Conservation (phyloP, 2,797 vertebrate genomes). For the Notolepis coatsorum region DNA sequence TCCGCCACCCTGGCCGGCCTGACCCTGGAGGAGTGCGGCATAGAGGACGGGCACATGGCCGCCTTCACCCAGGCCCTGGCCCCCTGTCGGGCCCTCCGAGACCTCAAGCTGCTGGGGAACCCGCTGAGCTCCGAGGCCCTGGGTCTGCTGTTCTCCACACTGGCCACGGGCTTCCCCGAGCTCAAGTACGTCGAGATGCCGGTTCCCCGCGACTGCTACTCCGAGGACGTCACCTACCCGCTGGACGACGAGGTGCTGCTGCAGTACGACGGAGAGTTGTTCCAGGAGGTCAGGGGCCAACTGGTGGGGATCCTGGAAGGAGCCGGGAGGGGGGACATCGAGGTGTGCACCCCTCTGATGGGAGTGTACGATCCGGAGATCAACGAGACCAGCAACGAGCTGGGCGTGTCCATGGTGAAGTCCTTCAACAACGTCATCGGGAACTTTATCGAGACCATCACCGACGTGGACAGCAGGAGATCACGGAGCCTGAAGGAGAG, state of each 20-base stretch:
- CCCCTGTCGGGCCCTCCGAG: slow-evolving; percentile 82
- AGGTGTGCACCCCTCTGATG: slow-evolving; percentile 86
- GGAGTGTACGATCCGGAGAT: slow-evolving; percentile 92
- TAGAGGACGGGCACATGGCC: slow-evolving; percentile 84
- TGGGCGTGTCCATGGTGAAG: slow-evolving; percentile 87
- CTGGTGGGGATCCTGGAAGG: slow-evolving; percentile 82
- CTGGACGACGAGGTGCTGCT: slow-evolving; percentile 84
- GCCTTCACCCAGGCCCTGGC: slow-evolving; percentile 78
- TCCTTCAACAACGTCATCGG: slow-evolving; percentile 88
- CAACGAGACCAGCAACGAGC: slow-evolving; percentile 92
- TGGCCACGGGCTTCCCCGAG: slow-evolving; percentile 79
- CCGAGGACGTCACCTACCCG: slow-evolving; percentile 85
- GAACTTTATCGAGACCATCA: slow-evolving; percentile 81
- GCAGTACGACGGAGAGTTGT: slow-evolving; percentile 85
- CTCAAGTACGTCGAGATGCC: slow-evolving; percentile 90
- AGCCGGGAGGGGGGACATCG: slow-evolving; percentile 83
- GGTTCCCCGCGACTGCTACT: slow-evolving; percentile 92
- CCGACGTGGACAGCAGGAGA: slow-evolving; percentile 61
- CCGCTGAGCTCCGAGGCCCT: slow-evolving; percentile 86
- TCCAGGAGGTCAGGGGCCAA: slow-evolving; percentile 79
- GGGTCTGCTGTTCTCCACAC: slow-evolving; percentile 78
- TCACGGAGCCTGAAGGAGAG: slow-evolving; percentile 38
- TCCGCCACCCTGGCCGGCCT: slow-evolving; percentile 83
- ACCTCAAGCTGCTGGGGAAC: slow-evolving; percentile 92
- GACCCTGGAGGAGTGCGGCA: slow-evolving; percentile 89